A percentile compares a stretch with the other conserved stretches of the same genome.
These are phyloP conservation scores for Stichopus chloronotus DNA, from an alignment of 35 echinoderm and acorn worm species.

Conservation along the genomic window DNA sequence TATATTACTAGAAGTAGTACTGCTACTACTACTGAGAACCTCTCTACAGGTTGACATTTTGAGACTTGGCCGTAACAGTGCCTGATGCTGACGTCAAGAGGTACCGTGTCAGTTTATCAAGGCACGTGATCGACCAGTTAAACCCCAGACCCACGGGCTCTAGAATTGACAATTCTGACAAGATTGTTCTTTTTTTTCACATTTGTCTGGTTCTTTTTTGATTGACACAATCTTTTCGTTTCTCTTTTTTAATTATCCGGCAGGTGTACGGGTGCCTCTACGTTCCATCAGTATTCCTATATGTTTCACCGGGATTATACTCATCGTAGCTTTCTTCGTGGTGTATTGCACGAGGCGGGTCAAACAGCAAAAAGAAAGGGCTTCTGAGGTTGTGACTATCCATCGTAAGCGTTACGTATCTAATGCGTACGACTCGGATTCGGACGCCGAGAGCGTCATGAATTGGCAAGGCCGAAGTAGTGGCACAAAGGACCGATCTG, in stretches of 20 bases:
- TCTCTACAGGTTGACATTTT: too few species aligned
- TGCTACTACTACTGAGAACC: too few species aligned
- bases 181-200: too few species aligned
- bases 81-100: too few species aligned
- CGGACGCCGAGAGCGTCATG: constrained; percentile 88
- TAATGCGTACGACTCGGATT: constrained; percentile 84
- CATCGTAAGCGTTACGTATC: constrained; percentile 68
- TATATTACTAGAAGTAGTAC: too few species aligned
- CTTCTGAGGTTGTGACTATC: constrained; percentile 54
- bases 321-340: constrained; percentile 74
- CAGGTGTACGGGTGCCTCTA: constrained; percentile 63
- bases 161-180: too few species aligned
- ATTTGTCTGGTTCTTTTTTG: too few species aligned
- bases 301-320: constrained; percentile 62
- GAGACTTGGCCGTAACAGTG: too few species aligned
- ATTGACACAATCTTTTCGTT: not conserved
- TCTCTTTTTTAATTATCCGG: not conserved
- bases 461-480: constrained; percentile 46
- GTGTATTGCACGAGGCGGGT: constrained; percentile 71
- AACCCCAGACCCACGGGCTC: too few species aligned
- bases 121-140: too few species aligned
- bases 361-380: constrained; percentile 69
- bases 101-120: too few species aligned
- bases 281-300: constrained; percentile 80
- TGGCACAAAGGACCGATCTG: constrained; percentile 53